Percentiles rank a stretch among this genome's conserved stretches.
Conservation (phyloP, 2,888 invertebrate species). For the Villa cingulata region DNA sequence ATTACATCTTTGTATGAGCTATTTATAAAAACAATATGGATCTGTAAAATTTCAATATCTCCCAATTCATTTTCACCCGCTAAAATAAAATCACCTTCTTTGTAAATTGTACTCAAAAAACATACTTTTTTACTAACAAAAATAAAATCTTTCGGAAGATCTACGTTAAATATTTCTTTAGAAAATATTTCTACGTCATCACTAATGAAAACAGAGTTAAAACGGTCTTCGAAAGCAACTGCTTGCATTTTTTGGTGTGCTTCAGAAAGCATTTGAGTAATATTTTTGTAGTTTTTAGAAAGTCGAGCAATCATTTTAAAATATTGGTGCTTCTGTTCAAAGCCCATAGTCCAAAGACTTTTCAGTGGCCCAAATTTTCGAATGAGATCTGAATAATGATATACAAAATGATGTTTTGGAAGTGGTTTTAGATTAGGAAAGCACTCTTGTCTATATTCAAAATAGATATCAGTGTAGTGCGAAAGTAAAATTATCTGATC, state of each 20-base stretch:
- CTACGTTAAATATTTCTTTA: background rate
- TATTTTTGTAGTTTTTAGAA: constrained; percentile 15
- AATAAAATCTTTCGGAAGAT: too few species aligned
- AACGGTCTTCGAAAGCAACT: background rate
- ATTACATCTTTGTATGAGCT: too few species aligned
- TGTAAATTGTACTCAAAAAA: too few species aligned
- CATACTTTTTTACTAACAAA: too few species aligned
- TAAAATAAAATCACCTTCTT: too few species aligned
- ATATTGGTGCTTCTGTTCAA: constrained; percentile 19
- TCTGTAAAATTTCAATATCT: too few species aligned
- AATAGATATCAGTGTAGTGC: constrained; percentile 1
- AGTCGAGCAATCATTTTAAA: constrained; percentile 15
- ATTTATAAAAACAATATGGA: too few species aligned
- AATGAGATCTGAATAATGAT: constrained; percentile 11
- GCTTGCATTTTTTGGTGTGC: background rate
- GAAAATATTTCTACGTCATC: background rate
- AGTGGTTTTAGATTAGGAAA: constrained; percentile 8
- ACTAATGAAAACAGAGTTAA: background rate
- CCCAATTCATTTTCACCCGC: too few species aligned
- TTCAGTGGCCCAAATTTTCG: constrained; percentile 10
- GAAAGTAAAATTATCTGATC: background rate
- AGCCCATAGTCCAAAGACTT: constrained; percentile 12
- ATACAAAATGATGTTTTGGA: constrained; percentile 9
- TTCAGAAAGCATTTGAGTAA: background rate
- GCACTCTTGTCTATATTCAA: constrained; percentile 4